phyloP scores from a whole-genome alignment of 1,140 invertebrate species.

The Nephotettix cincticeps region DNA sequence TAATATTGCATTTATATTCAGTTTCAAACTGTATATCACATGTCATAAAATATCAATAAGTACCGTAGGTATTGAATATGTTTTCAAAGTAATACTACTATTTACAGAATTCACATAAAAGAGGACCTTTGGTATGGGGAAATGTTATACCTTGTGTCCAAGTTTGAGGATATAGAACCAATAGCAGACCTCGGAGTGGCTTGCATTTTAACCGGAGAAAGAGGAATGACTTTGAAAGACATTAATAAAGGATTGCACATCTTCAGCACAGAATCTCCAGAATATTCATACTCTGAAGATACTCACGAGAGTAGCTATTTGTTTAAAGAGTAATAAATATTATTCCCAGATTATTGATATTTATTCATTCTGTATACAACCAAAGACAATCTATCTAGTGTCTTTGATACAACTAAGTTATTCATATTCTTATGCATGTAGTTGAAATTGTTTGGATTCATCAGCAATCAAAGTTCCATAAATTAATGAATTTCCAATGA shows the following conservation, averaged over 20 bases:
- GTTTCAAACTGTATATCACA: no score
- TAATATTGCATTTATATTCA: no score
- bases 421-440: no score
- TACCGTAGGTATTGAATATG: no score
- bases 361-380: no score
- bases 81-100: no score
- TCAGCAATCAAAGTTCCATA: no score
- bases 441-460: no score
- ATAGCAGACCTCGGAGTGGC: neutral
- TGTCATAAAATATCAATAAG: neutral
- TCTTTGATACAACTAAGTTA: no score
- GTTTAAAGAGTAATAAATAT: neutral
- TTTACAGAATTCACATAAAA: neutral
- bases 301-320: constrained; percentile 1
- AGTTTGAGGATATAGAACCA: neutral
- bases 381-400: no score
- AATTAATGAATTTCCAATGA: no score
- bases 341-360: no score
- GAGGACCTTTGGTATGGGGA: neutral
- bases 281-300: neutral
- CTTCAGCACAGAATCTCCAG: neutral
- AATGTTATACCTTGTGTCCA: neutral
- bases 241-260: neutral
- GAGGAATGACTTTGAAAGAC: neutral
- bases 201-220: neutral